Percentiles rank a stretch among this genome's conserved stretches.
These are phyloP conservation scores for Leptoclinus maculatus DNA, from an alignment of 2,797 vertebrate species.

Conservation along the genomic window DNA sequence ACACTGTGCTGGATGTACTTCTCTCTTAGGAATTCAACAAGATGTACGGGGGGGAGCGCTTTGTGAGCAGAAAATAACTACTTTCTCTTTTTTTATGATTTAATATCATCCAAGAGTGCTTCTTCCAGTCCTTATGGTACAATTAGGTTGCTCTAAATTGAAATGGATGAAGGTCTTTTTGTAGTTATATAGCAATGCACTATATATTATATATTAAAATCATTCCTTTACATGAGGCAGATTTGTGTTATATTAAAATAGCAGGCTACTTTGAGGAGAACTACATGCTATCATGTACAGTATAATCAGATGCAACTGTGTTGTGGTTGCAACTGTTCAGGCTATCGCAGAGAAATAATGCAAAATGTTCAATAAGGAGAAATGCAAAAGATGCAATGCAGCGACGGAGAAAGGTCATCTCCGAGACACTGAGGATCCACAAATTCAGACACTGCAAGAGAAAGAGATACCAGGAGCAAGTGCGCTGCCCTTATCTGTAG, in stretches of 20 bases:
- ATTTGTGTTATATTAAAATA: slow-evolving; percentile 34
- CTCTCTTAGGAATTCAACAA: slow-evolving; percentile 41
- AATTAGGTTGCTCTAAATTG: slow-evolving; percentile 16
- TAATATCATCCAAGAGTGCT: slow-evolving; percentile 21
- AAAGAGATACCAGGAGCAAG: slow-evolving; percentile 33
- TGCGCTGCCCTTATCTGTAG: slow-evolving; percentile 51
- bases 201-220: slow-evolving; percentile 1
- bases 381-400: slow-evolving; percentile 27
- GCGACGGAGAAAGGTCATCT: slow-evolving; percentile 13
- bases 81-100: slow-evolving; percentile 22
- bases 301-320: neutral
- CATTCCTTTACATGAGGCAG: neutral
- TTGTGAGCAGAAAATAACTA: slow-evolving; percentile 22
- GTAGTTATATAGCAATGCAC: neutral
- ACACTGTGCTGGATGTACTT: slow-evolving; percentile 29
- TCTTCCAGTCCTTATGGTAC: neutral
- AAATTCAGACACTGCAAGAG: neutral
- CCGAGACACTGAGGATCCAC: slow-evolving; percentile 1
- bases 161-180: slow-evolving; percentile 1
- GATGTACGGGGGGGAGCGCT: slow-evolving; percentile 29
- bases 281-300: neutral
- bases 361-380: slow-evolving; percentile 1
- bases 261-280: neutral
- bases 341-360: neutral
- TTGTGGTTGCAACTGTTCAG: neutral